A percentile compares a stretch with the other conserved stretches of the same genome.
Evolutionary conservation across 2,888 invertebrate genomes (phyloP).

Genomic region (Lithophane socia): DNA sequence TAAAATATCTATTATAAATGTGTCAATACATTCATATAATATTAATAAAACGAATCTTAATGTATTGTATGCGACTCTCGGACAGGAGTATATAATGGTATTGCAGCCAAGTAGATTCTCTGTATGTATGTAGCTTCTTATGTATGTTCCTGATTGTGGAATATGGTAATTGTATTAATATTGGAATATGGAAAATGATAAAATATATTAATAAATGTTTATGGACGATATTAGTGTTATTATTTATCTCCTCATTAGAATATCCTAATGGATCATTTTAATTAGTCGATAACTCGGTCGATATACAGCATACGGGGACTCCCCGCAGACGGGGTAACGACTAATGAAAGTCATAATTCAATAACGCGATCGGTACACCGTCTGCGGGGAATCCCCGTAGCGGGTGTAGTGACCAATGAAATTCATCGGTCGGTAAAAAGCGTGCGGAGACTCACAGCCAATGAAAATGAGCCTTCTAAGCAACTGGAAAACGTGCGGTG

Average conservation of each 20-base stretch:
- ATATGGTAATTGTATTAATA: conserved; percentile 85
- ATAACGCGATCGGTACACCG: too few relatives aligned
- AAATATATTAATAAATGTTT: conserved; percentile 90
- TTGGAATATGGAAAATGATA: conserved; percentile 88
- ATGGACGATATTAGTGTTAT: conserved; percentile 79
- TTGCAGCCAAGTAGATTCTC: conserved; percentile 87
- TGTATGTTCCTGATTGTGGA: conserved; percentile 82
- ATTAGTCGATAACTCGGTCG: too few relatives aligned
- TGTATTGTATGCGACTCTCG: conserved; percentile 83
- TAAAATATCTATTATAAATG: conserved; percentile 82
- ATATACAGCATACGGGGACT: too few relatives aligned
- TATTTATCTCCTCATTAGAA: conserved; percentile 53
- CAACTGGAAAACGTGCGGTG: too few relatives aligned
- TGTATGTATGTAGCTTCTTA: conserved; percentile 87
- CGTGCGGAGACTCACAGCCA: too few relatives aligned
- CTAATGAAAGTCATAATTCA: too few relatives aligned
- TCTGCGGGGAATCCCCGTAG: too few relatives aligned
- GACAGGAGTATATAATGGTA: conserved; percentile 86
- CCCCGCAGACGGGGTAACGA: too few relatives aligned
- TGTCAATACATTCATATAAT: conserved; percentile 83
- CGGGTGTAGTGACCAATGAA: too few relatives aligned
- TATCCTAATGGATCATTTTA: too few relatives aligned
- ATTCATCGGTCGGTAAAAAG: too few relatives aligned
- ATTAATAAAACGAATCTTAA: conserved; percentile 83
- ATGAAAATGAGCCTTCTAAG: too few relatives aligned